These are phyloP conservation scores for Drosophila mayaguana DNA, from an alignment of 2,888 invertebrate species.

Conservation along the genomic window DNA sequence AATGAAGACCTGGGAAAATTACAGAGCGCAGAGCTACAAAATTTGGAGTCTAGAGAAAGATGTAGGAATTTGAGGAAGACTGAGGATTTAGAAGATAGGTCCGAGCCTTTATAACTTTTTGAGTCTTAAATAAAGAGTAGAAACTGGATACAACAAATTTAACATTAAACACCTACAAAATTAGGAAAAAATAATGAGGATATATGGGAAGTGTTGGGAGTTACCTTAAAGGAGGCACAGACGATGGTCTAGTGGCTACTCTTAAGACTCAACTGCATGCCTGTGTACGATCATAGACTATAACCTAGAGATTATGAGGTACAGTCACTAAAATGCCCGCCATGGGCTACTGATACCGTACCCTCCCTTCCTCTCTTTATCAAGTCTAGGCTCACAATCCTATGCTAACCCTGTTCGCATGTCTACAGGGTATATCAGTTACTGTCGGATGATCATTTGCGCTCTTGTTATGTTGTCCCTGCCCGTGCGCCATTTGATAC, in stretches of 20 bases:
- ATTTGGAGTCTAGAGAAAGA: neutral
- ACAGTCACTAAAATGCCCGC: no score
- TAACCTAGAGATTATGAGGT: neutral
- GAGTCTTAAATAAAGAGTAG: neutral
- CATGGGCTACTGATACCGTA: no score
- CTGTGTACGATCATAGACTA: no score
- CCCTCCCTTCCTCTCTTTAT: neutral
- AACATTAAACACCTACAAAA: no score
- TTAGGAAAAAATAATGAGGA: no score
- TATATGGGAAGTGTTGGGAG: no score
- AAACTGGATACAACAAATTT: no score
- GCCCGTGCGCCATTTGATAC: slow-evolving; percentile 55
- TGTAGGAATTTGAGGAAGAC: neutral
- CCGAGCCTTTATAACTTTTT: neutral
- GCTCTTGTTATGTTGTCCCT: slow-evolving; percentile 35
- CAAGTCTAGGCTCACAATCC: neutral
- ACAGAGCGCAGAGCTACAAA: neutral
- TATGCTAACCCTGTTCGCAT: neutral
- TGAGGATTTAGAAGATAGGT: neutral
- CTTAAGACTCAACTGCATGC: no score
- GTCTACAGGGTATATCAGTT: neutral
- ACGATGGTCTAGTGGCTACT: neutral
- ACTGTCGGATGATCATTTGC: slow-evolving; percentile 46
- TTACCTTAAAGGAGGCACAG: no score
- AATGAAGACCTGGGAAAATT: neutral